Evolutionary conservation across 2,888 invertebrate species (phyloP), one percentile per base, ranked within the genome.

Genomic region (Penaeus monodon): DNA sequence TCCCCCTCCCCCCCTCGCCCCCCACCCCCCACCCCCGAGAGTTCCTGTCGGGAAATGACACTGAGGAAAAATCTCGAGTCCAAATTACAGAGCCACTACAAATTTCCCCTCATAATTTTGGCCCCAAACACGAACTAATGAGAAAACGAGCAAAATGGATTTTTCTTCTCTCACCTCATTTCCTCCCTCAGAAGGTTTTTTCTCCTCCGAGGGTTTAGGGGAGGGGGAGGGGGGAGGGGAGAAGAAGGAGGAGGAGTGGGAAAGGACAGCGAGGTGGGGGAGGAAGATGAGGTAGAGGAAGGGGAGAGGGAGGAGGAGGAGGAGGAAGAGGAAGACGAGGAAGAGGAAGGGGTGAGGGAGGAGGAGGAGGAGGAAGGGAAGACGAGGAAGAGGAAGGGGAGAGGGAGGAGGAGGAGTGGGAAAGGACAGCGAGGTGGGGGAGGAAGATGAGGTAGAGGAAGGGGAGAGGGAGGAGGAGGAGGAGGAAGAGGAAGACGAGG

Each of bases 131-230:
- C 73, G 68, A 70, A 81, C 85, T 88, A 85, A 85, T 88, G 85
- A 88, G 85, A 88, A 85, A 85, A 88, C 81, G 88, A 88, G 88
- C 78, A 85, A 88, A 88, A 88, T 88, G 70, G 88, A 85, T 82
- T 88, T 88, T 88, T 88, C 84, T 73, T 79, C 84, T 88, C 84
- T 64, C 65, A 65, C 74, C 82, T 74, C 84, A 74, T 88, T 88
- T 88, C 88, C 84, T 88, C 64, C 81, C 81, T 86, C 86, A 86
- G 81, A 85, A 81, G 86, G 66, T 81, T 76, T 86, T 86, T 86
- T 86, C 44, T 33, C 76, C 84, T 78, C 68, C 77, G 79, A 27
- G 66, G 84, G 84, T 49, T 77, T n/a, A 27, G 49, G 33, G 57
- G 73, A 22, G 29, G 68, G 22, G 0, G 29, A 0, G 6, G 65